Base-by-base conservation (phyloP, 2,888 invertebrate species). In the Pollenia amentaria region DNA sequence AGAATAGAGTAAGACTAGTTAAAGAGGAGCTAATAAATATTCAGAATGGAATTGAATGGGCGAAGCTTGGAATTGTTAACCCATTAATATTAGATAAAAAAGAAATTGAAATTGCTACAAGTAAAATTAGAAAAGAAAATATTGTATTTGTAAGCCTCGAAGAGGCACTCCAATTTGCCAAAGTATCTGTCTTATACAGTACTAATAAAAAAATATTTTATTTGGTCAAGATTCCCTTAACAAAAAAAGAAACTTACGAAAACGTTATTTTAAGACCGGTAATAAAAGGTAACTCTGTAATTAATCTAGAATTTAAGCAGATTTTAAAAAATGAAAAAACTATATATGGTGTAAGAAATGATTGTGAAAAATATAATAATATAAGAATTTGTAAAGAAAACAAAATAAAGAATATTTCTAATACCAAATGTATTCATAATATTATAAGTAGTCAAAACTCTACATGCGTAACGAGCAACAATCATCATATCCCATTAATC, bases 1-100 rank as follows among this genome's bases (percentile, higher is more conserved):
- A 80, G 55, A 80, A 75, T 48, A 79, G 80, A 76, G 64, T 85
- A 53, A 80, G 55, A 72, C 18, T 78, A 42, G 57, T 73, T 44
- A 72, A 72, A n/a, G 84, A 64, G 46, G 48, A 78, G 16, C 11
- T 75, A 40, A 21, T 81, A 11, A 70, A 80, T 72, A 64, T 62
- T 42, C 10, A 80, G 40, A 62, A 60, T 62, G 70, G 42, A 18
- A 60, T 80, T 0, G 62, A 80, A 72, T 80, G 72, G 51, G 79
- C 67, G 48, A 67, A 67, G 14, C 21, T 29, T 29, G 29, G 46
- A 29, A 72, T 72, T 44, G 44, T 72, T 6, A 72, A 72, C 44
- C 46, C 51, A 29, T 21, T 48, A 48, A 51, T 67, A 9, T 9
- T 48, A 67, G 29, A 67, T 29, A 51, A 67, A 67, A 29, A 48